phyloP scores from a whole-genome alignment of 2,113 vertebrate genomes.

The Protomyctophum bolini region DNA sequence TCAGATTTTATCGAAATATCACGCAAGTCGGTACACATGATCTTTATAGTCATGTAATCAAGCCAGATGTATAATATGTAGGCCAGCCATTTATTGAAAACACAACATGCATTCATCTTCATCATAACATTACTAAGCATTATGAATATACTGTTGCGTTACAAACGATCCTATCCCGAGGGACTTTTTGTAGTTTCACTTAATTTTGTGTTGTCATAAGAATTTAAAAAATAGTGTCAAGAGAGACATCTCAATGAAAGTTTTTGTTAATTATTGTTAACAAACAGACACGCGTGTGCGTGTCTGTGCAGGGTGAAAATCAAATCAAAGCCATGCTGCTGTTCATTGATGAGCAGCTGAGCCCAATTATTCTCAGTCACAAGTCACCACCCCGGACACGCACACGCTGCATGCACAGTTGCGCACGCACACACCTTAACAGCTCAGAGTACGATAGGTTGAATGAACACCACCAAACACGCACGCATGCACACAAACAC shows the following conservation, averaged over 20 bases:
- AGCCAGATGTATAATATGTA: too few species aligned
- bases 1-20: too few species aligned
- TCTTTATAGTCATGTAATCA: too few species aligned
- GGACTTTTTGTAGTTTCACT: too few species aligned
- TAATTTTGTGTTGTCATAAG: neutral
- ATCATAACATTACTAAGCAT: too few species aligned
- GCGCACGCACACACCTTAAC: neutral
- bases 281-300: neutral
- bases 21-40: too few species aligned
- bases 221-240: neutral
- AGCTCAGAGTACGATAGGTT: too few species aligned
- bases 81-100: too few species aligned
- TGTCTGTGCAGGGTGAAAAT: slow-evolving; percentile 2
- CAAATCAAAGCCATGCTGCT: slow-evolving; percentile 5
- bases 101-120: too few species aligned
- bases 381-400: slow-evolving; percentile 29
- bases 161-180: too few species aligned
- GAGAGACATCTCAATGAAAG: neutral
- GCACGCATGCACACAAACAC: neutral
- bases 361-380: slow-evolving; percentile 58
- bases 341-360: slow-evolving; percentile 54
- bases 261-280: neutral
- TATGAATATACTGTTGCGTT: too few species aligned
- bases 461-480: neutral
- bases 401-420: neutral